A percentile compares a stretch with the other conserved stretches of the same genome.
phyloP scores from a whole-genome alignment of 1,140 invertebrate species.

The Neodiprion fabricii region DNA sequence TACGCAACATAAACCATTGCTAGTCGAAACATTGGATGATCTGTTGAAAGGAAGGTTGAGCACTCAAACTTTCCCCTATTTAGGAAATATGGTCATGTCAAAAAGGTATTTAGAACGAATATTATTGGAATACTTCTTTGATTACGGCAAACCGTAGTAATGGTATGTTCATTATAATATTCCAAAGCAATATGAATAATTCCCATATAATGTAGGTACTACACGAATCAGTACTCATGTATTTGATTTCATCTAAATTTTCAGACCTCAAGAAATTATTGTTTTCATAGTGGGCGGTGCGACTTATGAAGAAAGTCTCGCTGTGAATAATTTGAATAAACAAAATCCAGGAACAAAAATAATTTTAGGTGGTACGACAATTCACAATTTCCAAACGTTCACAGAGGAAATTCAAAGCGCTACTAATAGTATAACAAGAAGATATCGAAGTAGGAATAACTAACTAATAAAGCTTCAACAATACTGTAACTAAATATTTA shows the following conservation, averaged over 20 bases:
- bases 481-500: conserved; percentile 1
- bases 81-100: conserved; percentile 65
- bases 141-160: too few species aligned
- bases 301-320: conserved; percentile 94
- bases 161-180: not conserved
- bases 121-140: not conserved
- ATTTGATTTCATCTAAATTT: conserved; percentile 28
- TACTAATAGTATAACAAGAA: conserved; percentile 48
- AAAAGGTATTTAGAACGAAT: conserved; percentile 39
- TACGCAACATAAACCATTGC: conserved; percentile 90
- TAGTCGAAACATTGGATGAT: conserved; percentile 88
- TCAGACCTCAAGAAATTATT: conserved; percentile 86
- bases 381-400: conserved; percentile 89
- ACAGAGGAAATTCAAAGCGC: conserved; percentile 73
- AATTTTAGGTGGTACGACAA: conserved; percentile 86
- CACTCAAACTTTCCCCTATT: conserved; percentile 82
- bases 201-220: conserved; percentile 12
- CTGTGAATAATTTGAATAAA: conserved; percentile 85
- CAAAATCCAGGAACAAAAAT: conserved; percentile 76
- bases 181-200: conserved; percentile 8
- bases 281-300: conserved; percentile 96
- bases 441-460: conserved; percentile 47
- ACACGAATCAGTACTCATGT: conserved; percentile 19
- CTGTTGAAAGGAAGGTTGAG: conserved; percentile 86
- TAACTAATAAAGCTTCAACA: conserved; percentile 19